Base-by-base conservation (phyloP, 1,140 invertebrate genomes). In the Polypedilum vanderplanki region DNA sequence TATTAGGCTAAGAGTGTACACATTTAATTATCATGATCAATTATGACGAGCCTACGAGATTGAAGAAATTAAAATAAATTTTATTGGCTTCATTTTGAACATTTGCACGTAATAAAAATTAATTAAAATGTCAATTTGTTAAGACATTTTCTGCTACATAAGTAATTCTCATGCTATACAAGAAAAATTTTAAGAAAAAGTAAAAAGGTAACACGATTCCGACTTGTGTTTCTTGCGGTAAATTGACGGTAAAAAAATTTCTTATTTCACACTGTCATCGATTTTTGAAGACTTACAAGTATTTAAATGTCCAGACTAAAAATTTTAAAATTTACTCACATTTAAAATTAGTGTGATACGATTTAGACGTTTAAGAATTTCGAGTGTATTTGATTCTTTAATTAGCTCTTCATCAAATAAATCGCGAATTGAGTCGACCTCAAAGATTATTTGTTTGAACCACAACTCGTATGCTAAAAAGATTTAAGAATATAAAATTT, bases 401-500 rank as follows among this genome's bases (percentile, higher is more conserved):
- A 98, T 84, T 77, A 89, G 88, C 79, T 88, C 85, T 0, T 88
- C 87, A 76, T 89, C 90, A 78, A 99, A 93, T 70, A 98, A 85
- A 1, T 87, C 83, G 74, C 95, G 84, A 7, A 99, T 91, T 0
- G 96, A 98, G 80, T 99, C 97, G 75, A 99, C 84, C 80, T 99
- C 98, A 81, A 90, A 98, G 75, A 99, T 92, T 57, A 99, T 98
- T 86, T 99, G 97, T 83, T 99, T 99, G 86, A 99, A 99, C 98
- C 98, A 99, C 15, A 99, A 85, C 83, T 99, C 98, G 83, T 99
- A 99, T 0, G 96, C 97, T 98, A 85, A 76, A 77, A 75, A 41
- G 75, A 46, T 76, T 75, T 75, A 57, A 75, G 18, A 15, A n/a
- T n/a, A n/a, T n/a, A n/a, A n/a, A 76, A 75, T 76, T 57, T 17